phyloP scores from a whole-genome alignment of 2,888 invertebrate species.

The Megamerina dolium region DNA sequence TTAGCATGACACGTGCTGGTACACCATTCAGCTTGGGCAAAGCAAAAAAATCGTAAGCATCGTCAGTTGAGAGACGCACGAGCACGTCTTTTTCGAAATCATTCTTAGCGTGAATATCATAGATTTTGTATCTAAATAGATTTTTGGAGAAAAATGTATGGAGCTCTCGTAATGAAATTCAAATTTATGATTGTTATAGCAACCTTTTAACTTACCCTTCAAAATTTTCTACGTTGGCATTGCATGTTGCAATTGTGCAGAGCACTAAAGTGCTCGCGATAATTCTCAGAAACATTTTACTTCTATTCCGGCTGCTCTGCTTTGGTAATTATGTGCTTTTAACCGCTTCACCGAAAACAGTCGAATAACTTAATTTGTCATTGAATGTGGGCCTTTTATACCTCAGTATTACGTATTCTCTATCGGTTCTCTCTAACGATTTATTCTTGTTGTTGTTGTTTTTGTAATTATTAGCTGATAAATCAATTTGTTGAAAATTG shows the following conservation, averaged over 20 bases:
- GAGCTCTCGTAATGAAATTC: no score
- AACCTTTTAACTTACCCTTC: slow-evolving; percentile 27
- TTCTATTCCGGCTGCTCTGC: no score
- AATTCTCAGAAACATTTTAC: slow-evolving; percentile 3
- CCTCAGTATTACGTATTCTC: no score
- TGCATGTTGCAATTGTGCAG: slow-evolving; percentile 12
- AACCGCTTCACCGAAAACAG: no score
- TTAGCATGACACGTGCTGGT: slow-evolving; percentile 38
- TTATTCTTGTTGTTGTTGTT: no score
- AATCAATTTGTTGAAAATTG: no score
- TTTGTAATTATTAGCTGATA: no score
- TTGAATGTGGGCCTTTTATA: no score
- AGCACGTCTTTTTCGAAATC: slow-evolving; percentile 33
- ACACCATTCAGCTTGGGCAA: slow-evolving; percentile 30
- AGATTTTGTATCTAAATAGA: slow-evolving; percentile 38
- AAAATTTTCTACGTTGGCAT: slow-evolving; percentile 21
- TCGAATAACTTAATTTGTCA: no score
- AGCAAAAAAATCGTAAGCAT: slow-evolving; percentile 38
- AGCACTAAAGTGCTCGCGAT: slow-evolving; percentile 1
- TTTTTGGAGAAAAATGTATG: no score
- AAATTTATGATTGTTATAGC: neutral
- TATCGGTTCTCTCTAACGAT: no score
- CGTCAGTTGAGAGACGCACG: slow-evolving; percentile 26
- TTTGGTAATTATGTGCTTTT: no score
- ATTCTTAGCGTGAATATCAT: slow-evolving; percentile 33